Percentiles rank a stretch among this genome's conserved stretches.
These are phyloP conservation scores for Apis laboriosa DNA, from an alignment of 1,140 invertebrate species.

Conservation along the genomic window DNA sequence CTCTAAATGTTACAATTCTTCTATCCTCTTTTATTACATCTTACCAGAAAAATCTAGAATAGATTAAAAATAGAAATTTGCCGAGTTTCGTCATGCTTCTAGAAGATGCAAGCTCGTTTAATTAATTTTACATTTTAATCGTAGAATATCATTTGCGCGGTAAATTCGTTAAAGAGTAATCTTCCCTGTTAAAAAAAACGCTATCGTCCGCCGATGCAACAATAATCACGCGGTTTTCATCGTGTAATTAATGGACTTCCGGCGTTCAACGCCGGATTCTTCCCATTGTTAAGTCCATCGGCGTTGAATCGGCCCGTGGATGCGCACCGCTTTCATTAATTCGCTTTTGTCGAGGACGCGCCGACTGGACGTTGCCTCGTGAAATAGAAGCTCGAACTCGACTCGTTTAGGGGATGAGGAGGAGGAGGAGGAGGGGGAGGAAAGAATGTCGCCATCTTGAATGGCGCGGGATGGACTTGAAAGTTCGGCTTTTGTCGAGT, in stretches of 20 bases:
- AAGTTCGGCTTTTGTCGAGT: neutral
- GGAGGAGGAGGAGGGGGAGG: no score
- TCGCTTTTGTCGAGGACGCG: slow-evolving; percentile 26
- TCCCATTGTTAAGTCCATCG: slow-evolving; percentile 28
- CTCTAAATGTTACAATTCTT: no score
- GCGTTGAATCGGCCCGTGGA: slow-evolving; percentile 15
- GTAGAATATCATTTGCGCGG: no score
- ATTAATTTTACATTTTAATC: no score
- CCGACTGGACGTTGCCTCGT: neutral
- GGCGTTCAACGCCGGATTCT: slow-evolving; percentile 25
- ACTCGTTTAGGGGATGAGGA: neutral
- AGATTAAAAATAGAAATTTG: no score
- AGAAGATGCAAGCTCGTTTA: no score
- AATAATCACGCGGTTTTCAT: slow-evolving; percentile 36
- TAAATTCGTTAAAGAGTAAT: no score
- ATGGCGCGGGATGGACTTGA: neutral
- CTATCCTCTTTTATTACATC: no score
- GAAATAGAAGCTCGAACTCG: neutral
- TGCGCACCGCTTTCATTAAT: neutral
- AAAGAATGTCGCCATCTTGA: neutral
- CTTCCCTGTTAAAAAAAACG: no score
- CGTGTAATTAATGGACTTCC: slow-evolving; percentile 34
- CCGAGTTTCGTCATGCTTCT: no score
- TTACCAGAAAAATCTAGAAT: no score
- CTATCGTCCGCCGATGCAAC: neutral